phyloP scores from a whole-genome alignment of 2,113 vertebrate genomes.

The Zosterops pallidus region DNA sequence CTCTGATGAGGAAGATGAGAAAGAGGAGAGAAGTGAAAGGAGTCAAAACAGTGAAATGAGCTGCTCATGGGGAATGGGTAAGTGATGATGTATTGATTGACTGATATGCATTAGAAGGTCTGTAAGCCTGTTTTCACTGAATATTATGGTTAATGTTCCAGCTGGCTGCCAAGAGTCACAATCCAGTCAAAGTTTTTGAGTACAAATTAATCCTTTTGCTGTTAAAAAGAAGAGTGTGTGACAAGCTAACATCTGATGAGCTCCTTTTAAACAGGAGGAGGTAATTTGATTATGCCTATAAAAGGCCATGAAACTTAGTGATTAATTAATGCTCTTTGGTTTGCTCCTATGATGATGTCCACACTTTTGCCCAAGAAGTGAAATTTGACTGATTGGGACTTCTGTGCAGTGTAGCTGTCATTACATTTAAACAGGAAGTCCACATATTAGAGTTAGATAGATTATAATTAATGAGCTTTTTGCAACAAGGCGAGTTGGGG shows the following conservation, averaged over 20 bases:
- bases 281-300: background rate
- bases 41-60: constrained; percentile 78
- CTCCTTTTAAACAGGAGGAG: background rate
- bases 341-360: background rate
- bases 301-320: background rate
- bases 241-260: background rate
- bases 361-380: background rate
- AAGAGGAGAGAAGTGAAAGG: constrained; percentile 56
- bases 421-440: background rate
- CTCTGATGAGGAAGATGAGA: constrained; percentile 83
- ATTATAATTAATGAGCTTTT: background rate
- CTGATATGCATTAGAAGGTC: background rate
- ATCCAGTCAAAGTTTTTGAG: background rate
- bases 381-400: background rate
- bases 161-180: background rate
- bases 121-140: background rate
- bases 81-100: background rate
- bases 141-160: background rate
- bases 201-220: background rate
- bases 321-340: background rate
- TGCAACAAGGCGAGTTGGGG: background rate
- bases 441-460: background rate
- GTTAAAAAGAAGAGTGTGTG: background rate
- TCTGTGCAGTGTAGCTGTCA: background rate
- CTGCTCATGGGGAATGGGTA: constrained; percentile 96